Base-by-base conservation (phyloP, 92 coral and sea anemone species). In the Umimayanthus chanpuru region DNA sequence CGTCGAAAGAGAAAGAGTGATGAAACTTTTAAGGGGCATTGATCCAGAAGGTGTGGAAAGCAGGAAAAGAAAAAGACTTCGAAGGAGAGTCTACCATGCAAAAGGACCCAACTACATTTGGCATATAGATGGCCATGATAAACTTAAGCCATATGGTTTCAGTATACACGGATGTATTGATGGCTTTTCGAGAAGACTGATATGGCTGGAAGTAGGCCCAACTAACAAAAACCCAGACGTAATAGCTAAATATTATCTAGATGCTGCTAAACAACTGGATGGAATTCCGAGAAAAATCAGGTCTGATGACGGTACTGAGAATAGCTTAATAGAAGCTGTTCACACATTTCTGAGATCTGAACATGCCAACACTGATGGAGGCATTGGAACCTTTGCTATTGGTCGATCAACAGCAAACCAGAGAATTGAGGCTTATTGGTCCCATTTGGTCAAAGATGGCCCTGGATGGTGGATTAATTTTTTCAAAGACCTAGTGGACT, bases 181-280 rank as follows among this genome's bases (percentile, higher is more conserved):
- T 56, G 87, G 87, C 50, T 82, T 28, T 40, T 82, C 87, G 20
- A 82, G 87, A 67, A 58, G 87, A 58, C 23, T 82, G 72, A 77
- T 74, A 39, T 82, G n/a, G n/a, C n/a, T n/a, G 76, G 76, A 82
- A 67, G 87, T 81, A 49, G 74, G 86, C 26, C 72, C 86, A 81
- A 81, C 86, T n/a, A 81, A 81, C 86, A 81, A 81, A 49, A 79
- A 79, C 23, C 84, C 84, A 76, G 87, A 82, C 41, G 76, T 82
- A 82, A 66, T 82, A 65, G 87, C 87, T 76, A 82, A 82, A 82
- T 82, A 82, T 82, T 82, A 82, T 82, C 87, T 82, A 20, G 87
- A 82, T 66, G 74, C 87, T 32, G 50, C 72, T 40, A 82, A 76
- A 82, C 87, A 82, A 82, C 56, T 49, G 1, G 56, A 49, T 49